Evolutionary conservation across 1,140 invertebrate genomes (phyloP), one percentile per base, ranked within the genome.

Genomic region (Vollenhovia emeryi): DNA sequence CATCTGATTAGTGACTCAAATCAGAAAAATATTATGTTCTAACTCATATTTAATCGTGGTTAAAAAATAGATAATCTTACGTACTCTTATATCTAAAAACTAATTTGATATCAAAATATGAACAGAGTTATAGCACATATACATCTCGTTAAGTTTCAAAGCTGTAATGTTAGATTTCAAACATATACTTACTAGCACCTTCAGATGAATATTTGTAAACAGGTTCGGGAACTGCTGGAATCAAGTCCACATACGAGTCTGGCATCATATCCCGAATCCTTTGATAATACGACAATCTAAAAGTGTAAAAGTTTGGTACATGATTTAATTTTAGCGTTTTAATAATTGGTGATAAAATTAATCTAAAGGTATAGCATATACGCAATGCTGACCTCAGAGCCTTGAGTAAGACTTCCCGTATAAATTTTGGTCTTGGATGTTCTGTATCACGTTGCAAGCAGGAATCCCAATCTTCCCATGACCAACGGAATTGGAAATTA

Each of bases 401-500:
- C 94, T 99, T 99, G 5, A 97, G 96, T 21, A 99, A 96, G 11
- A 98, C 98, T 96, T 99, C 99, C 90, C 97, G 96, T 64, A 99
- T 97, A 94, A 99, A 99, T 93, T 99, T 98, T n/a, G 98, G 98
- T 91, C 98, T 97, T 0, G 99, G 99, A 94, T 99, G 97, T 89
- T 99, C 98, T 15, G 96, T 92, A 94, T 99, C 98, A n/a, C 98
- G 95, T 89, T 97, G 96, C 33, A 98, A 95, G 91, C 97, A 98
- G 59, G 96, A 96, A 91, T 97, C 97, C 98, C 98, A 99, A 91
- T 99, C 98, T 90, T 99, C 98, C 99, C 99, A 99, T 2, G 98
- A 98, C 99, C 99, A 99, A 71, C 98, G 97, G 92, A 99, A 99
- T 94, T 99, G 99, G 92, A 99, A 99, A 95, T 99, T 99, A 93